A percentile compares a stretch with the other conserved stretches of the same genome.
Evolutionary conservation across 2,797 vertebrate species (phyloP).

Genomic region (Acrossocheilus wenchowensis): DNA sequence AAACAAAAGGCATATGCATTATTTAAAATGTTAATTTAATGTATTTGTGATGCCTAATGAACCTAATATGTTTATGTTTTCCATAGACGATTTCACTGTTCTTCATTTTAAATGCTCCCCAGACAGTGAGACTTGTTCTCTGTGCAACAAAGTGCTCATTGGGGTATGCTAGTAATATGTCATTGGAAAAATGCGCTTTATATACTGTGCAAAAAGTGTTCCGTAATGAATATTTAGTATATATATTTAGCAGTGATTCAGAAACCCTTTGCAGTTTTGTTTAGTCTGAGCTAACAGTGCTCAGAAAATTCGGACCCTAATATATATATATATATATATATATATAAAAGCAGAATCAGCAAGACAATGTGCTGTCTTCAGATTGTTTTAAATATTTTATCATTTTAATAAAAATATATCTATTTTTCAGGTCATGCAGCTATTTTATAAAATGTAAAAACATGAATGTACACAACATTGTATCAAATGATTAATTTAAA

Average conservation of each 20-base stretch:
- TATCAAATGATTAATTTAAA: not conserved
- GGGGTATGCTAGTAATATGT: not conserved
- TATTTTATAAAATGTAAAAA: not conserved
- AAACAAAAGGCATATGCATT: constrained; percentile 57
- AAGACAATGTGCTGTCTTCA: not conserved
- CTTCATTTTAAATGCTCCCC: constrained; percentile 14
- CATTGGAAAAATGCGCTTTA: constrained; percentile 15
- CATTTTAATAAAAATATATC: not conserved
- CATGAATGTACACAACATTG: not conserved
- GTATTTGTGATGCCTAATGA: constrained; percentile 45
- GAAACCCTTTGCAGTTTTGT: constrained; percentile 14
- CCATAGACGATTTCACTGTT: constrained; percentile 15
- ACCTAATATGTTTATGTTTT: constrained; percentile 29
- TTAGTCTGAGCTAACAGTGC: constrained; percentile 49
- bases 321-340: not conserved
- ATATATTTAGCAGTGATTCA: constrained; percentile 8
- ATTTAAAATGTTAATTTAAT: constrained; percentile 50
- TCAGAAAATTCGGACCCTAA: constrained; percentile 14
- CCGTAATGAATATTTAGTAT: not conserved
- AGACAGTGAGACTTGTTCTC: not conserved
- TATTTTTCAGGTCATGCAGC: not conserved
- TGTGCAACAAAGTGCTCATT: constrained; percentile 11
- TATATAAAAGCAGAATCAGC: not conserved
- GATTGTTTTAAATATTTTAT: not conserved
- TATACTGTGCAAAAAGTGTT: constrained; percentile 3